Conservation (phyloP, 2,888 invertebrate genomes). For the Drosophila conformis region DNA sequence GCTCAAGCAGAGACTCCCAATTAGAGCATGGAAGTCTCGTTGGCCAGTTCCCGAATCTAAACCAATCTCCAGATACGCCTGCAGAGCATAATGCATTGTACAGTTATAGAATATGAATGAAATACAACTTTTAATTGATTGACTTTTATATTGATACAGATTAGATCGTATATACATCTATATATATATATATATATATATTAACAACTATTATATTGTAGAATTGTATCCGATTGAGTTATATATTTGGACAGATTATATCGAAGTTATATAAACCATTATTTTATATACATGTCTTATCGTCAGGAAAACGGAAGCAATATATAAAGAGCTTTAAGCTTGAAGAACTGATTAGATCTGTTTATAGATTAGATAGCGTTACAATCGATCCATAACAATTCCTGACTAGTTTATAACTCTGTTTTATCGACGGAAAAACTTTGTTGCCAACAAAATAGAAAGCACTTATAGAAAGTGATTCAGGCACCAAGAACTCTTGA, state of each 20-base stretch:
- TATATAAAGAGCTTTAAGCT: background rate
- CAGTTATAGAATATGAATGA: background rate
- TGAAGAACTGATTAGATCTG: background rate
- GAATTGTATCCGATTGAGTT: background rate
- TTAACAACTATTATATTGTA: no score
- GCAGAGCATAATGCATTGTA: slow-evolving; percentile 23
- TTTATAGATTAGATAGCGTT: background rate
- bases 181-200: background rate
- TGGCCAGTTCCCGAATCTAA: background rate
- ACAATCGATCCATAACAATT: background rate
- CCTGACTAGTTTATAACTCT: background rate
- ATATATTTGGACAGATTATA: background rate
- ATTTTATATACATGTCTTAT: background rate
- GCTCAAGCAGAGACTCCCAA: slow-evolving; percentile 6
- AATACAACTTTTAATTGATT: background rate
- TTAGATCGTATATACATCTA: no score
- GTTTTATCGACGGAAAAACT: background rate
- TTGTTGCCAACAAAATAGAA: background rate
- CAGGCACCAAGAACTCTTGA: no score
- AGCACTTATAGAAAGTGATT: fast-evolving
- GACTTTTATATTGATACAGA: background rate
- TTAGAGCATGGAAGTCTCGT: background rate
- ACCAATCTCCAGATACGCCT: background rate
- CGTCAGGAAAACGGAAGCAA: background rate
- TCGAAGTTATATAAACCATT: background rate